Evolutionary conservation across 1,140 invertebrate species (phyloP), one percentile per base, ranked within the genome.

Genomic region (Medauroidea extradentata): DNA sequence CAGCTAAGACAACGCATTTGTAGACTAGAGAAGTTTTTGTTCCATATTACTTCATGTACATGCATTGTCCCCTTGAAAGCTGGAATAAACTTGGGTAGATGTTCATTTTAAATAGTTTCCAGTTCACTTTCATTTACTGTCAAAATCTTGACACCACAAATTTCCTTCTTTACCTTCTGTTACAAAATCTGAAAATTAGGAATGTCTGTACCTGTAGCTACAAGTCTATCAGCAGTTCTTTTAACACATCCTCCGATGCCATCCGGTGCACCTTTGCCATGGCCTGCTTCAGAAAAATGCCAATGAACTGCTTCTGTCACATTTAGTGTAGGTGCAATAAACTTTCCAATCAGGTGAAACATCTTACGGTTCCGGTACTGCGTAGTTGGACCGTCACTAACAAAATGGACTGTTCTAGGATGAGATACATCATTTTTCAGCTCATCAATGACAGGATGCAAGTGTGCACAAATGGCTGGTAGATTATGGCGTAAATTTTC

Each of bases 251-350:
- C 72, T 9, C 75, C 77, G 55, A 77, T 64, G 29, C 74, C 75
- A 72, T 78, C 72, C 39, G 73, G 70, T 14, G 68, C 66, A 3
- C 75, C 75, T 65, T 78, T 79, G 11, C 75, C 76, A 69, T 79
- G 74, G 5, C 73, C 73, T 38, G 73, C 64, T 67, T 75, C 73
- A 34, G 61, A 67, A 64, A 70, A 79, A 60, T 74, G 76, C 74
- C 73, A 79, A 3, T 69, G 57, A 7, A 55, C 61, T 43, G 29
- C 51, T 23, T 21, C 18, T 18, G 7, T 27, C 16, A 19, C 50
- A 23, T 16, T 29, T 23, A 52, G 50, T 5, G 44, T n/a, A 46
- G 44, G 44, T 7, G 29, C 29, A n/a, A 46, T 5, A 25, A 21
- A 46, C 13, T 19, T 21, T 21, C 18, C 44, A 7, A 46, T 46